These are phyloP conservation scores for Ancistrus triradiatus DNA, from an alignment of 2,113 vertebrate species.

Conservation along the genomic window DNA sequence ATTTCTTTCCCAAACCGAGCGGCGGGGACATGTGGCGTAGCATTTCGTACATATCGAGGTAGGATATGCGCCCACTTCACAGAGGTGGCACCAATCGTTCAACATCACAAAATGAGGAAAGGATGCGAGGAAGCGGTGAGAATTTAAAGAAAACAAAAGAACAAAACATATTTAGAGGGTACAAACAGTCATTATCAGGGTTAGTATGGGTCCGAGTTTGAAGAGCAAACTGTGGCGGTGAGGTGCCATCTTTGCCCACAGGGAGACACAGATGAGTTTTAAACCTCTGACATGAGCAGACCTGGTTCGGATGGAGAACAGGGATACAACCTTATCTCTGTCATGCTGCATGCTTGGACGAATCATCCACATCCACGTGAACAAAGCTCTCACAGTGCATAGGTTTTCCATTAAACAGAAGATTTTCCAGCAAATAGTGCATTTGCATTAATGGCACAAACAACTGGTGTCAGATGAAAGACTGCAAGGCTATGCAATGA, in stretches of 20 bases:
- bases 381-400: conserved; percentile 21
- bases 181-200: conserved; percentile 60
- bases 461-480: too few species aligned
- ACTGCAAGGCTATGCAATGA: too few species aligned
- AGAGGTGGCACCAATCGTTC: conserved; percentile 38
- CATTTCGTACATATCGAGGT: conserved; percentile 99
- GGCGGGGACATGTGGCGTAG: conserved; percentile 98
- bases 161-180: conserved; percentile 39
- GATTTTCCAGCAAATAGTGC: neutral
- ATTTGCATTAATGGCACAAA: conserved; percentile 7
- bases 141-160: conserved; percentile 31
- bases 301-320: conserved; percentile 50
- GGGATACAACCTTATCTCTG: conserved; percentile 47
- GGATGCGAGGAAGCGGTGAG: conserved; percentile 30
- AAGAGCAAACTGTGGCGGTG: too few species aligned
- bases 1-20: conserved; percentile 98
- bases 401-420: neutral
- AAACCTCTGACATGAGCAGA: conserved; percentile 8
- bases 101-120: conserved; percentile 36
- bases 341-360: conserved; percentile 42
- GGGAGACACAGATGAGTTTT: conserved; percentile 15
- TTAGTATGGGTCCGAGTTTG: conserved; percentile 58
- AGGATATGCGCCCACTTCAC: conserved; percentile 91
- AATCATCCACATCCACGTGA: conserved; percentile 40
- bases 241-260: conserved; percentile 32